Percentiles rank a stretch among this genome's conserved stretches.
Conservation (phyloP, 2,113 vertebrate genomes). For the Psittacula cyanocephala region DNA sequence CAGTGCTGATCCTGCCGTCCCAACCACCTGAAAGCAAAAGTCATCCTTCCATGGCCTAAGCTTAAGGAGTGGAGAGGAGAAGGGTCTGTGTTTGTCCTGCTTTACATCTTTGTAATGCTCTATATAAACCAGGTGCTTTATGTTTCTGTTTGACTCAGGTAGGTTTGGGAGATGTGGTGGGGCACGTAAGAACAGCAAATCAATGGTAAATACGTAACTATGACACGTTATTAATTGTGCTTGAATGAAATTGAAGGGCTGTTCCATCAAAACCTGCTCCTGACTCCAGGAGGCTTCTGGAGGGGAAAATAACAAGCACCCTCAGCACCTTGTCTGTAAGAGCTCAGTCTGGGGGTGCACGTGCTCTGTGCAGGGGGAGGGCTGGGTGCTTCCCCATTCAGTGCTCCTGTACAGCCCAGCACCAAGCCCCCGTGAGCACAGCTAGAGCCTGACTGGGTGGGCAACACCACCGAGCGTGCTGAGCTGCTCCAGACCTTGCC, state of each 20-base stretch:
- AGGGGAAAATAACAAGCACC: fast-evolving
- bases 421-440: background rate
- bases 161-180: background rate
- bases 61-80: background rate
- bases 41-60: background rate
- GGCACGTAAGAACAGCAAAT: background rate
- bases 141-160: background rate
- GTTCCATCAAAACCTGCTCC: background rate
- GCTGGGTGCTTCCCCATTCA: background rate
- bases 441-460: background rate
- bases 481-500: background rate
- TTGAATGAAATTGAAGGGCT: background rate
- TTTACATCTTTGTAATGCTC: background rate
- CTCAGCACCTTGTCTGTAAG: background rate
- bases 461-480: fast-evolving
- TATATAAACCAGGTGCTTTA: background rate
- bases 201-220: background rate
- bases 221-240: background rate
- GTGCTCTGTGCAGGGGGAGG: background rate
- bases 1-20: background rate
- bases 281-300: background rate
- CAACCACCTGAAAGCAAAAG: background rate
- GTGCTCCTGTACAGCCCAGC: background rate
- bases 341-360: fast-evolving
- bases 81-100: background rate